phyloP scores from a whole-genome alignment of 2,113 vertebrate species.

The Dascyllus trimaculatus region DNA sequence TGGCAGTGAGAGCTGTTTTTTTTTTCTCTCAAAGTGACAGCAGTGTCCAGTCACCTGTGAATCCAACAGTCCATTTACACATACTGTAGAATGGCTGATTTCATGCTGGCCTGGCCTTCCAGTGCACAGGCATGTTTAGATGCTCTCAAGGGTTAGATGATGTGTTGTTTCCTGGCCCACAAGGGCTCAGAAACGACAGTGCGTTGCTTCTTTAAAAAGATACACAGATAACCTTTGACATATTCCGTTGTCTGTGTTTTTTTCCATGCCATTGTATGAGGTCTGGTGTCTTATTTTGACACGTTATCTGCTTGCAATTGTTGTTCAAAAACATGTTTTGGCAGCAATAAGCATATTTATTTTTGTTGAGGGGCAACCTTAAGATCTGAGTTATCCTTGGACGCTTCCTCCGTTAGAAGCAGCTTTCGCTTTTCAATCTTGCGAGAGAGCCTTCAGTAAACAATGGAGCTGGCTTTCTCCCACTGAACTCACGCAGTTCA shows the following conservation, averaged over 20 bases:
- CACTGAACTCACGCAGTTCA: background rate
- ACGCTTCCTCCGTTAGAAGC: constrained; percentile 11
- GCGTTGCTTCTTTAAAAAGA: constrained; percentile 61
- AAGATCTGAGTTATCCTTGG: constrained; percentile 19
- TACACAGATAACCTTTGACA: constrained; percentile 66
- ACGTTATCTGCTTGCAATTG: constrained; percentile 35
- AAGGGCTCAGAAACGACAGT: constrained; percentile 68
- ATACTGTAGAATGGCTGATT: constrained; percentile 77
- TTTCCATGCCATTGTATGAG: constrained; percentile 4
- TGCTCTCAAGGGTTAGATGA: constrained; percentile 70
- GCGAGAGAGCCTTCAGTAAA: constrained; percentile 4
- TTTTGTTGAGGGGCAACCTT: constrained; percentile 43
- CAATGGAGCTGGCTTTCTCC: background rate
- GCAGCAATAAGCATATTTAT: constrained; percentile 50
- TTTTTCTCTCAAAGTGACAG: constrained; percentile 58
- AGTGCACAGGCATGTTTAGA: constrained; percentile 49
- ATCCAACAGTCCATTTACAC: constrained; percentile 81
- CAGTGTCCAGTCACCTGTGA: constrained; percentile 68
- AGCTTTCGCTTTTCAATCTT: constrained; percentile 12
- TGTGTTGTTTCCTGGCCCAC: constrained; percentile 70
- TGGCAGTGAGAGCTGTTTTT: constrained; percentile 33
- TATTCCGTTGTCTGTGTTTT: background rate
- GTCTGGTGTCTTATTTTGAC: constrained; percentile 41
- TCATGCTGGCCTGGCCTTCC: constrained; percentile 75
- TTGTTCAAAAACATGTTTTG: constrained; percentile 51